A percentile compares a stretch with the other conserved stretches of the same genome.
These are phyloP conservation scores for Platysternon megacephalum DNA, from an alignment of 2,113 vertebrate species.

Conservation along the genomic window DNA sequence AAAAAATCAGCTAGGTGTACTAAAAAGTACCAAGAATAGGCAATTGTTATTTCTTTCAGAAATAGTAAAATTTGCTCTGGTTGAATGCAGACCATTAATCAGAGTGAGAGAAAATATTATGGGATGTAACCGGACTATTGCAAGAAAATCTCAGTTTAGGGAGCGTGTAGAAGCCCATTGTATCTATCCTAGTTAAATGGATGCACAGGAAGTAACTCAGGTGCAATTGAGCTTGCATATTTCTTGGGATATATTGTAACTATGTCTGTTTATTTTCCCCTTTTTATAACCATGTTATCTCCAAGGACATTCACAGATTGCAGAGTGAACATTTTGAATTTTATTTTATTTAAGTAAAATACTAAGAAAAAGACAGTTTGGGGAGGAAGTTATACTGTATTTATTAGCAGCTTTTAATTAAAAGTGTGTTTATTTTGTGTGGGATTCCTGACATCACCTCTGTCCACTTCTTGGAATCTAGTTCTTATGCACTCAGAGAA, in stretches of 20 bases:
- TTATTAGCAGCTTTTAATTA: not conserved
- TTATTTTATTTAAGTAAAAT: constrained; percentile 20
- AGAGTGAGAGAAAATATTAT: not conserved
- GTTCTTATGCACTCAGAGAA: not conserved
- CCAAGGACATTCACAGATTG: not conserved
- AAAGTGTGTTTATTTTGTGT: not conserved
- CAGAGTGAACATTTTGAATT: not conserved
- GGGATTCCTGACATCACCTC: not conserved
- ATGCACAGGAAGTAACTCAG: not conserved
- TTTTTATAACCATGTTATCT: not conserved
- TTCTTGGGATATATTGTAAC: not conserved
- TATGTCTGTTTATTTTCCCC: not conserved
- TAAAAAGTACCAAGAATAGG: not conserved
- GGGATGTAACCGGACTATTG: not conserved
- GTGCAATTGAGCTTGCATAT: not conserved
- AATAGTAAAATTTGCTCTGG: not conserved
- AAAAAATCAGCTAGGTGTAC: not conserved
- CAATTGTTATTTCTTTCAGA: not conserved
- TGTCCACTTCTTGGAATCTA: not conserved
- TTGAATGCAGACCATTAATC: not conserved
- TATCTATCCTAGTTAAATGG: not conserved
- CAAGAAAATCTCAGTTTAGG: fast-evolving
- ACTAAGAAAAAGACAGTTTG: not conserved
- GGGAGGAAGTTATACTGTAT: not conserved
- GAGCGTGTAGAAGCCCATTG: not conserved